phyloP scores from a whole-genome alignment of 2,797 vertebrate species.

The Rhinella marina region DNA sequence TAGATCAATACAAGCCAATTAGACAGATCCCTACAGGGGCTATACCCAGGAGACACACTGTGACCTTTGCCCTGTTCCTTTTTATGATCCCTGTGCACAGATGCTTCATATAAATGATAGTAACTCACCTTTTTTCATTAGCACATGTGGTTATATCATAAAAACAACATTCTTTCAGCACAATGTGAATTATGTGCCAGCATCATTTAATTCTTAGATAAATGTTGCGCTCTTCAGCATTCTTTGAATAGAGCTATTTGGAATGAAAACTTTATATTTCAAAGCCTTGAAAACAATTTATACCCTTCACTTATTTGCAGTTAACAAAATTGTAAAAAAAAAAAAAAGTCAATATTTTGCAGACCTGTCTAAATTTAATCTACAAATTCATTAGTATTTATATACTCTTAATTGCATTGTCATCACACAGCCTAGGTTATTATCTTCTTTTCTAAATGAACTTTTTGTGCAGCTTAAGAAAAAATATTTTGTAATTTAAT shows the following conservation, averaged over 20 bases:
- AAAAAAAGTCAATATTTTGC: background rate
- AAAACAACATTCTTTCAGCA: conserved; percentile 54
- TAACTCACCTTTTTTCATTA: conserved; percentile 63
- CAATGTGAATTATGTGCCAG: conserved; percentile 43
- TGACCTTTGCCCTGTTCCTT: conserved; percentile 69
- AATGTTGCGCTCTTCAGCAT: background rate
- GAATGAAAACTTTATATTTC: background rate
- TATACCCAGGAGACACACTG: conserved; percentile 62
- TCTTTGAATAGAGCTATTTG: background rate
- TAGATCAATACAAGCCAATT: conserved; percentile 74
- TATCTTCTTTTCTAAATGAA: background rate
- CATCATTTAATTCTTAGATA: conserved; percentile 35
- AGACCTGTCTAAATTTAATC: background rate
- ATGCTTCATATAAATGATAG: conserved; percentile 60
- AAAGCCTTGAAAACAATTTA: background rate
- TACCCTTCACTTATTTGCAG: background rate
- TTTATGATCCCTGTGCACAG: conserved; percentile 60
- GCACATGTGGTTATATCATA: conserved; percentile 32
- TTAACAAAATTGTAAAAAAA: background rate
- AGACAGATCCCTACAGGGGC: conserved; percentile 71
- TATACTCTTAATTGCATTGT: background rate
- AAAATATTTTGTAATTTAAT: background rate
- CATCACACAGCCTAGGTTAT: background rate
- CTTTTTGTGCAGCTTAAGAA: background rate
- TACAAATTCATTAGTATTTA: background rate